These are phyloP conservation scores for Alitta virens DNA, from an alignment of 2,888 invertebrate species.

Conservation along the genomic window DNA sequence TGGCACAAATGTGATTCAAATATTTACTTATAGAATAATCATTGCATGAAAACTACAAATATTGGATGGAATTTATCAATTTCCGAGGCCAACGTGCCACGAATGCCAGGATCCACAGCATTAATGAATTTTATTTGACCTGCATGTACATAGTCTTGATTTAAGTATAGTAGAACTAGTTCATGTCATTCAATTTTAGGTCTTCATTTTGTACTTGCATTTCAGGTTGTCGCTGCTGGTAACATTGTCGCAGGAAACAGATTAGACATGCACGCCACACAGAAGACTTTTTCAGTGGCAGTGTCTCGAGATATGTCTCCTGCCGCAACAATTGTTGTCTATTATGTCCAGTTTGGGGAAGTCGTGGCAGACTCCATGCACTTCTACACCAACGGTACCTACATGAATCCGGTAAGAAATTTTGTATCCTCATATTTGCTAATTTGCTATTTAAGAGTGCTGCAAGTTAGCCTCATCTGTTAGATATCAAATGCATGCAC, in stretches of 20 bases:
- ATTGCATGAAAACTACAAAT: no score
- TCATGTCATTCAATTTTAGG: neutral
- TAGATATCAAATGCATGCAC: neutral
- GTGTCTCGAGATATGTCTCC: slow-evolving; percentile 70
- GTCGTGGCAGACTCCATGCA: slow-evolving; percentile 89
- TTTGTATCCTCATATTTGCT: neutral
- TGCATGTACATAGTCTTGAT: no score
- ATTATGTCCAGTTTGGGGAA: slow-evolving; percentile 72
- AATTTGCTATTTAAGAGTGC: neutral
- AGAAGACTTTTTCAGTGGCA: slow-evolving; percentile 60
- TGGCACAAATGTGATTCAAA: no score
- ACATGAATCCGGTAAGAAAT: slow-evolving; percentile 75
- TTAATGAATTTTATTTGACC: no score
- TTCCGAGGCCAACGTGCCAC: no score
- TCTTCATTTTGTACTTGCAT: slow-evolving; percentile 7
- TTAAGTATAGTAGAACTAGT: no score
- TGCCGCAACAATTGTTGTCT: slow-evolving; percentile 83
- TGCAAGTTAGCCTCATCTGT: neutral
- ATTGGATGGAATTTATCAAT: no score
- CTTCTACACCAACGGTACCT: slow-evolving; percentile 92
- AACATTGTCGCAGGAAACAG: slow-evolving; percentile 81
- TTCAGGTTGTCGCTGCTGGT: slow-evolving; percentile 80
- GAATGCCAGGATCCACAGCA: no score
- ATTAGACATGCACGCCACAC: slow-evolving; percentile 68
- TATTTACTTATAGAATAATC: no score